These are phyloP conservation scores for Dynastes maya DNA, from an alignment of 2,888 invertebrate genomes.

Conservation along the genomic window DNA sequence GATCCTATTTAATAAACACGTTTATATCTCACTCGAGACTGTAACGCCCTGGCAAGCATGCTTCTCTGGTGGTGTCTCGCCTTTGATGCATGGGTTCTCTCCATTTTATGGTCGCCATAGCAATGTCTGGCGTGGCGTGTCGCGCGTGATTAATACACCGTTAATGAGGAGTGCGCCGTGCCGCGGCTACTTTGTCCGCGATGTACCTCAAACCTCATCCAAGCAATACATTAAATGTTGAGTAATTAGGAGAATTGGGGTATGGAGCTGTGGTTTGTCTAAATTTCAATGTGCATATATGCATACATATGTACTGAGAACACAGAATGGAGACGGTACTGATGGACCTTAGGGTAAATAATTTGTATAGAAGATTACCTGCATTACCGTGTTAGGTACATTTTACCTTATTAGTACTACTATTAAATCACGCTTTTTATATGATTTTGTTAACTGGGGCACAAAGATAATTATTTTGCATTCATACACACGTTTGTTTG, in stretches of 20 bases:
- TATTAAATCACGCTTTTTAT: too few species aligned
- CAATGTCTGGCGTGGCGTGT: neutral
- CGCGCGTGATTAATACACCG: slow-evolving; percentile 26
- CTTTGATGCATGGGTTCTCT: slow-evolving; percentile 17
- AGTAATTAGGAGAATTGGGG: slow-evolving; percentile 20
- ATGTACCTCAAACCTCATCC: neutral
- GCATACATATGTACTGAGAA: neutral
- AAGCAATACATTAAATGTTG: slow-evolving; percentile 7
- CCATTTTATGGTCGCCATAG: slow-evolving; percentile 3
- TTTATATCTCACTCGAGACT: neutral
- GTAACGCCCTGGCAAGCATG: neutral
- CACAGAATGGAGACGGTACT: neutral
- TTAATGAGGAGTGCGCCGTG: slow-evolving; percentile 23
- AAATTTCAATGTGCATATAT: neutral
- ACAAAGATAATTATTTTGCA: too few species aligned
- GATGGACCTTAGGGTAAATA: neutral
- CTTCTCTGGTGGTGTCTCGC: neutral
- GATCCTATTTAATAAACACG: slow-evolving; percentile 20
- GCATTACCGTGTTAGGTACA: too few species aligned
- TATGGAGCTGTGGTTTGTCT: neutral
- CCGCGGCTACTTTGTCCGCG: slow-evolving; percentile 3
- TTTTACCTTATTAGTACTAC: too few species aligned
- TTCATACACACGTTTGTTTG: too few species aligned
- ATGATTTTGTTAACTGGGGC: too few species aligned
- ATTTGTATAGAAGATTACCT: neutral